Conservation (phyloP, 2,113 vertebrate species). For the Dermatemys mawii region DNA sequence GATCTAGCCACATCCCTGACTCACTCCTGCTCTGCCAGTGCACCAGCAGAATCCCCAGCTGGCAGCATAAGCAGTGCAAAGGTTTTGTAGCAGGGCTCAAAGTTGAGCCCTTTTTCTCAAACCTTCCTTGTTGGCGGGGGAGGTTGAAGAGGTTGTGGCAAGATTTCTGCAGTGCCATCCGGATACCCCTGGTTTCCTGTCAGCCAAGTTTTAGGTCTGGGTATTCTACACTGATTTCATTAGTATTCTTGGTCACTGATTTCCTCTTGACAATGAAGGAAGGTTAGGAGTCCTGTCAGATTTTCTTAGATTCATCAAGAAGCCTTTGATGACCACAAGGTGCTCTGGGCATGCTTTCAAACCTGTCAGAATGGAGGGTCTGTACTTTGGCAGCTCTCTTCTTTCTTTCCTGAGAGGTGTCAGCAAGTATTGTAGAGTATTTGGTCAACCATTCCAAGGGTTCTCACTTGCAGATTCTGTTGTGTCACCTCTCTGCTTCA, state of each 20-base stretch:
- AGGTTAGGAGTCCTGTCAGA: constrained; percentile 9
- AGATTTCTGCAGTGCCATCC: background rate
- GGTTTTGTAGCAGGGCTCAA: background rate
- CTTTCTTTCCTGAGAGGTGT: background rate
- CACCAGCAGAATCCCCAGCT: background rate
- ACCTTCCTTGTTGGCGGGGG: background rate
- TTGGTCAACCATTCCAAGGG: background rate
- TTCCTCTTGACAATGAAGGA: background rate
- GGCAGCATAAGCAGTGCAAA: background rate
- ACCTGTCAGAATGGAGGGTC: background rate
- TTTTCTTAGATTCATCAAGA: constrained; percentile 3
- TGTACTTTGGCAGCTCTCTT: constrained; percentile 10
- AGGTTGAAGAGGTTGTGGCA: background rate
- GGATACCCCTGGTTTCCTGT: background rate
- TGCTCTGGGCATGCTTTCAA: background rate
- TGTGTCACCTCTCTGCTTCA: background rate
- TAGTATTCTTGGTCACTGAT: constrained; percentile 1
- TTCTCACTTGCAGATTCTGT: background rate
- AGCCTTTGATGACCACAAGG: background rate
- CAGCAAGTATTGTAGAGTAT: background rate
- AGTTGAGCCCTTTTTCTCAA: background rate
- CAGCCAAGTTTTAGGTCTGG: background rate
- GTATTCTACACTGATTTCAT: background rate
- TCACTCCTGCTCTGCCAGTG: background rate
- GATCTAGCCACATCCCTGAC: background rate